Conservation (phyloP, 2,888 invertebrate genomes). For the Steinernema scapterisci region DNA sequence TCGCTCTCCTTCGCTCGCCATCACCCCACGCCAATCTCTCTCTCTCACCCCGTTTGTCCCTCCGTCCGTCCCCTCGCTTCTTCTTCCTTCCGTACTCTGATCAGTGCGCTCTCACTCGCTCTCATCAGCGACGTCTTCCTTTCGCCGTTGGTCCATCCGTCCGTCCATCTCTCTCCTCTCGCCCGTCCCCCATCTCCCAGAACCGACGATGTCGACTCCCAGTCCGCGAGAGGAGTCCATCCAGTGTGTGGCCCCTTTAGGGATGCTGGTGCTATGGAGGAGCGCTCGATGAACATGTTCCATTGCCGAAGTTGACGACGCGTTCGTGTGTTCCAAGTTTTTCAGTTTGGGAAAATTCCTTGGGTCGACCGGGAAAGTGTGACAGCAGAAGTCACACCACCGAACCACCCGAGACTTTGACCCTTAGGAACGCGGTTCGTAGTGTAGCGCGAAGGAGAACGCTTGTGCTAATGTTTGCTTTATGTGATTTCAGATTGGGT, state of each 20-base stretch:
- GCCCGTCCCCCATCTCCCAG: not conserved
- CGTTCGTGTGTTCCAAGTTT: too few relatives aligned
- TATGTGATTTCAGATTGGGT: constrained; percentile 13
- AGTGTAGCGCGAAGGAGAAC: not conserved
- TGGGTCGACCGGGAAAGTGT: not conserved
- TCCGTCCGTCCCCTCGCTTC: too few relatives aligned
- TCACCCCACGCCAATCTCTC: not conserved
- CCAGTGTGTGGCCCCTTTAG: too few relatives aligned
- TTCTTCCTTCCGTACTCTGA: too few relatives aligned
- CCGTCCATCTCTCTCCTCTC: not conserved
- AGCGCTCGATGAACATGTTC: too few relatives aligned
- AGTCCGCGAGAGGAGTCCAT: too few relatives aligned
- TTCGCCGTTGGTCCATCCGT: not conserved
- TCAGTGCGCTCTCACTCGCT: too few relatives aligned
- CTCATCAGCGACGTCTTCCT: not conserved
- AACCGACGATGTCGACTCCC: too few relatives aligned
- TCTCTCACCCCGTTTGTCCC: not conserved
- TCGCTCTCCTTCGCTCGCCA: too few relatives aligned
- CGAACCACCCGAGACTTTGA: not conserved
- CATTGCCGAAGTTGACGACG: too few relatives aligned
- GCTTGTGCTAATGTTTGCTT: not conserved
- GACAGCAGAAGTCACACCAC: not conserved
- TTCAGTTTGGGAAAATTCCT: too few relatives aligned
- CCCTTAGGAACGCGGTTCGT: not conserved
- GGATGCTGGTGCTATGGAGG: too few relatives aligned